These are phyloP conservation scores for Ambastaia sidthimunki DNA, from an alignment of 2,797 vertebrate genomes.

Conservation along the genomic window DNA sequence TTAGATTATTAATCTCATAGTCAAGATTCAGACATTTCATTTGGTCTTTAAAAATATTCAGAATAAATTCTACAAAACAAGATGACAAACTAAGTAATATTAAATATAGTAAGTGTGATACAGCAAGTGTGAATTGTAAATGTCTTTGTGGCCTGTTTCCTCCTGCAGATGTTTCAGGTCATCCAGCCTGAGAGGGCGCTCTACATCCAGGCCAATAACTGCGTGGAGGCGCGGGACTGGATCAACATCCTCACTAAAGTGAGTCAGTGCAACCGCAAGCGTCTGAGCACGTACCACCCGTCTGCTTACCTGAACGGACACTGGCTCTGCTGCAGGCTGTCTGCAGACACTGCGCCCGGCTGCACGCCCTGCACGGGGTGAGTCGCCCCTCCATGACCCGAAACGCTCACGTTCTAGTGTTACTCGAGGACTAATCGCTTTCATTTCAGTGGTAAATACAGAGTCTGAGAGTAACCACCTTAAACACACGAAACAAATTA, in stretches of 20 bases:
- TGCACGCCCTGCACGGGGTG: constrained; percentile 96
- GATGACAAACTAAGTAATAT: too few species aligned
- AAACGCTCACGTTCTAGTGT: too few species aligned
- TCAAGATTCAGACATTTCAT: too few species aligned
- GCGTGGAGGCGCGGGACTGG: constrained; percentile 98
- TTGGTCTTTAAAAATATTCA: too few species aligned
- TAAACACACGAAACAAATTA: too few species aligned
- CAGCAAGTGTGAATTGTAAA: too few species aligned
- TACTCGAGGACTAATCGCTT: too few species aligned
- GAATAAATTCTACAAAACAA: too few species aligned
- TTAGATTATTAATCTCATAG: too few species aligned
- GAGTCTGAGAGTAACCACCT: too few species aligned
- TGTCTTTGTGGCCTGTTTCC: not conserved
- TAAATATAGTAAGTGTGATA: too few species aligned
- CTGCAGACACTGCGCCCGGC: constrained; percentile 86
- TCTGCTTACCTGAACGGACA: constrained; percentile 97
- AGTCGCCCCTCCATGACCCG: constrained; percentile 41
- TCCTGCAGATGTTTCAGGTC: constrained; percentile 99
- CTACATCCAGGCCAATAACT: constrained; percentile 98
- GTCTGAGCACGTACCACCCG: constrained; percentile 93
- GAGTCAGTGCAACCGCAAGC: constrained; percentile 96
- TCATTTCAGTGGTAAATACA: too few species aligned
- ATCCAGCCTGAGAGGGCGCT: constrained; percentile 95
- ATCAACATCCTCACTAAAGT: constrained; percentile 98
- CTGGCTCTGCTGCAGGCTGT: constrained; percentile 96